Percentiles rank a stretch among this genome's conserved stretches.
Evolutionary conservation across 2,888 invertebrate species (phyloP).

Genomic region (Germaria angustata): DNA sequence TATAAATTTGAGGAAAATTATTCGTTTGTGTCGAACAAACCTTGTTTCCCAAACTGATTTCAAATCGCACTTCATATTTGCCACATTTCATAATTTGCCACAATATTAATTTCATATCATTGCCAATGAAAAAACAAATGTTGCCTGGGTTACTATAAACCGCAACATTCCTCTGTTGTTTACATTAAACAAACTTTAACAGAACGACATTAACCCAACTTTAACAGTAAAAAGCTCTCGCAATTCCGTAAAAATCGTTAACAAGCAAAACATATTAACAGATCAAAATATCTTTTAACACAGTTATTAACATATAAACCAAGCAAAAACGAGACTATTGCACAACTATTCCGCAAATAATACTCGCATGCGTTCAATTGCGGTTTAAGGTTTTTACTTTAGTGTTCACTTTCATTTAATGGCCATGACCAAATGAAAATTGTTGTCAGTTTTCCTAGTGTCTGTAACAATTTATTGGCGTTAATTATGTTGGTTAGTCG

Average conservation of each 20-base stretch:
- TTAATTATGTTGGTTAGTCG: neutral
- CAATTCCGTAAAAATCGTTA: slow-evolving; percentile 9
- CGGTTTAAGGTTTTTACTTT: neutral
- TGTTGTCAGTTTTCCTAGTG: neutral
- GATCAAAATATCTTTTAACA: slow-evolving; percentile 1
- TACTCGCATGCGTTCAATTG: neutral
- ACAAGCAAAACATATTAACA: slow-evolving; percentile 13
- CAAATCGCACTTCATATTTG: too few relatives aligned
- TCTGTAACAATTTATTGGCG: neutral
- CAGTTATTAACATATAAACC: neutral
- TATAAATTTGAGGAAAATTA: too few relatives aligned
- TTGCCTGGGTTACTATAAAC: neutral
- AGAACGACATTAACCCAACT: neutral
- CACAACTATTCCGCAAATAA: slow-evolving; percentile 40
- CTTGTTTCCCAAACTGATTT: too few relatives aligned
- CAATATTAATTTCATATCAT: too few relatives aligned
- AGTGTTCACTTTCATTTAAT: slow-evolving; percentile 36
- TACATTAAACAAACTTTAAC: neutral
- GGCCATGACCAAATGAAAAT: neutral
- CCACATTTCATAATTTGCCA: too few relatives aligned
- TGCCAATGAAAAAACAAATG: too few relatives aligned
- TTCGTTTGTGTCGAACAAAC: too few relatives aligned
- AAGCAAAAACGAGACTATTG: slow-evolving; percentile 52
- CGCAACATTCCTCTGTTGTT: neutral
- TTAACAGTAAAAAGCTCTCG: neutral